Conservation (phyloP, 1,140 invertebrate genomes). For the Micrasema minimum region DNA sequence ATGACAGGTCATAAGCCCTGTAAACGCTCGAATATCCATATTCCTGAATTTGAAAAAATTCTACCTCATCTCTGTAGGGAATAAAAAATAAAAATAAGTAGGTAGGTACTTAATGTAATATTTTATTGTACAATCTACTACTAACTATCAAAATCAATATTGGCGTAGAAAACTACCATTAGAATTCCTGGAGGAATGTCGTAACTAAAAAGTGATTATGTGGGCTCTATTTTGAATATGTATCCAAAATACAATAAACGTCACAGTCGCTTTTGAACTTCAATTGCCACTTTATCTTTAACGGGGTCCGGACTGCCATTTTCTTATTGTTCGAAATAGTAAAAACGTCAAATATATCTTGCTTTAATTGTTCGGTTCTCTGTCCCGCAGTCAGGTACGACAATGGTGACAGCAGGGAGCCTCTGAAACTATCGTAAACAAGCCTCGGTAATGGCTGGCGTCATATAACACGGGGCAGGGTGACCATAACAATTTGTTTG, state of each 20-base stretch:
- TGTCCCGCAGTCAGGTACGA: slow-evolving; percentile 23
- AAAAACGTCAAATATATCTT: slow-evolving; percentile 52
- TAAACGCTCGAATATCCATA: too few relatives aligned
- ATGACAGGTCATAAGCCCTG: too few relatives aligned
- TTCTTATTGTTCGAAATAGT: slow-evolving; percentile 45
- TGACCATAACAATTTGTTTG: slow-evolving; percentile 1
- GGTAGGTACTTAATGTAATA: too few relatives aligned
- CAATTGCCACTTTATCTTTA: slow-evolving; percentile 49
- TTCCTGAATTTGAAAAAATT: too few relatives aligned
- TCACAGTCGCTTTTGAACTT: slow-evolving; percentile 42
- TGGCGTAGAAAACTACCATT: not conserved
- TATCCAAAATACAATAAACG: slow-evolving; percentile 42
- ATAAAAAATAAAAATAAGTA: too few relatives aligned
- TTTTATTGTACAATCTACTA: too few relatives aligned
- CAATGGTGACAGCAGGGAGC: slow-evolving; percentile 36
- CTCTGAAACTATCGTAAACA: slow-evolving; percentile 28
- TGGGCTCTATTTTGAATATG: too few relatives aligned
- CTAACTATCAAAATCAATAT: slow-evolving; percentile 1
- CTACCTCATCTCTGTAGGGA: too few relatives aligned
- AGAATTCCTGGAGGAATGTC: not conserved
- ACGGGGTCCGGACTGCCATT: slow-evolving; percentile 31
- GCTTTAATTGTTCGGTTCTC: slow-evolving; percentile 44
- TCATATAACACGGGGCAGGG: slow-evolving; percentile 16
- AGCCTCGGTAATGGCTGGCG: slow-evolving; percentile 24
- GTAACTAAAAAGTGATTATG: slow-evolving; percentile 5